Evolutionary conservation across 2,797 vertebrate species (phyloP).

Genomic region (Eidolon dupreanum): DNA sequence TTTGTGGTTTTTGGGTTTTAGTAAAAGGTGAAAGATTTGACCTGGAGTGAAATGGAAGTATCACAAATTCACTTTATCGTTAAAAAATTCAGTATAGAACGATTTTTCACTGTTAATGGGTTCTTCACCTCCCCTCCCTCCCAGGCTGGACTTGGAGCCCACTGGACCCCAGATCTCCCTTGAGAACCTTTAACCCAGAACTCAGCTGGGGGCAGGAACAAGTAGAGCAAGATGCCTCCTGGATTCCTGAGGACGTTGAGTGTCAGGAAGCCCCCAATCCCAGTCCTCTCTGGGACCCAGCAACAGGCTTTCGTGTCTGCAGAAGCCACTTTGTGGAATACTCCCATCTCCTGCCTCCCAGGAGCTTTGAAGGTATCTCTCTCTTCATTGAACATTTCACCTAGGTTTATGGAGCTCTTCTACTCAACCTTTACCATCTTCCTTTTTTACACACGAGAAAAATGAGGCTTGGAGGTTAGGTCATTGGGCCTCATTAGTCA

Average conservation of each 20-base stretch:
- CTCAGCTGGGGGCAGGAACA: constrained; percentile 34
- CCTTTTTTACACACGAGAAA: neutral
- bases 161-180: neutral
- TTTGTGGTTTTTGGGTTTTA: neutral
- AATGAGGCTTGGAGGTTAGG: neutral
- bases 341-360: neutral
- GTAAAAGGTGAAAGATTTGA: neutral
- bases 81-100: neutral
- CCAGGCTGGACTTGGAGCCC: constrained; percentile 61
- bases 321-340: neutral
- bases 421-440: neutral
- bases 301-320: neutral
- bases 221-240: neutral
- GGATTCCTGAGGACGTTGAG: neutral
- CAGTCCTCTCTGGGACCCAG: constrained; percentile 17
- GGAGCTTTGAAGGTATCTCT: neutral
- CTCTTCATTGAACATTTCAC: neutral
- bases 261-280: neutral
- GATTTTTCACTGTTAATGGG: neutral
- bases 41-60: neutral
- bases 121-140: neutral
- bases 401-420: neutral
- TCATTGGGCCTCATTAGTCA: neutral
- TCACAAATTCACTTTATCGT: neutral
- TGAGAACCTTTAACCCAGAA: constrained; percentile 35